Evolutionary conservation across 1,140 invertebrate species (phyloP), one percentile per base, ranked within the genome.

Genomic region (Epicauta chinensis): DNA sequence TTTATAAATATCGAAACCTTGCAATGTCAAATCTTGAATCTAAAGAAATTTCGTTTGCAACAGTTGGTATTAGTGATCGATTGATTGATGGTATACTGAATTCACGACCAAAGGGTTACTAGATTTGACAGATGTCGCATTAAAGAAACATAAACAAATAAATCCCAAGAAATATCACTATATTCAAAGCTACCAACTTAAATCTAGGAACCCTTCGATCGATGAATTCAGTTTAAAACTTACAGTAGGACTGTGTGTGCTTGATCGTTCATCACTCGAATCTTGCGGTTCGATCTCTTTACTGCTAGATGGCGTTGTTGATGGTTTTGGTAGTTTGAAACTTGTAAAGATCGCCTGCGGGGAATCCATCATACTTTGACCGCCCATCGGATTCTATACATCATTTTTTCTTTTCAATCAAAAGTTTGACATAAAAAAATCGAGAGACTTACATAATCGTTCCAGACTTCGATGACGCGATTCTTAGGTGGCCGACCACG

Each of bases 311-410:
- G 74, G 73, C 9, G 73, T 72, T 54, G 74, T 64, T 64, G 73
- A 58, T 56, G 80, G 79, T 73, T 93, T 91, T 13, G 91, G 90
- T 47, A 94, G 74, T 68, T 94, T 94, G 66, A 93, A 94, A 59
- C 89, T 92, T 16, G 91, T 93, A 67, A 93, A 94, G 57, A 94
- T 93, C 5, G 91, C 91, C 71, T 93, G 89, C 5, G 89, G 89
- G 23, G 86, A 84, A 46, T 42, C 78, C 77, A 58, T 78, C 67
- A 66, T 68, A 66, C 50, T 76, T 58, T 50, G 77, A 64, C 75
- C 58, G 66, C 77, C 83, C 74, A 56, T 42, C 10, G 64, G 57
- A 7, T 61, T 51, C 62, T 64, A 47, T n/a, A n/a, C n/a, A n/a
- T n/a, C n/a, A n/a, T n/a, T n/a, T n/a, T n/a, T n/a, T n/a, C n/a